Conservation (phyloP, 2,113 vertebrate genomes). For the Osmerus eperlanus region DNA sequence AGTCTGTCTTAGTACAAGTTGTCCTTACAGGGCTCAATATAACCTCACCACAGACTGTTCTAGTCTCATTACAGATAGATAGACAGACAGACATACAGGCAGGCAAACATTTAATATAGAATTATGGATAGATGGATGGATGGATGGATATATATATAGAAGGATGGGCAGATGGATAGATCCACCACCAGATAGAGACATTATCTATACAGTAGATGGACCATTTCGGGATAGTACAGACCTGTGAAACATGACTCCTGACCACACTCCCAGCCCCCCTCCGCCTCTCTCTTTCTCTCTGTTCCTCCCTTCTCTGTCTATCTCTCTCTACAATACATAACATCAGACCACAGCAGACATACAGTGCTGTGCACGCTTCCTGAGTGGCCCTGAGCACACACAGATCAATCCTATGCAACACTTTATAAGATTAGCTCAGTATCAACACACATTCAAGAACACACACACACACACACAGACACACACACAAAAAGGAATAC, state of each 20-base stretch:
- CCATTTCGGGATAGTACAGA: too few relatives aligned
- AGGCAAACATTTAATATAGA: not conserved
- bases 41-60: not conserved
- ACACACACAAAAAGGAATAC: not conserved
- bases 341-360: not conserved
- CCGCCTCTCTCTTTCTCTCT: too few relatives aligned
- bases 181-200: too few relatives aligned
- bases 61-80: not conserved
- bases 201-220: too few relatives aligned
- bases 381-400: not conserved
- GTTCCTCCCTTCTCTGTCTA: too few relatives aligned
- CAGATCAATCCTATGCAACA: conserved; percentile 14
- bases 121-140: not conserved
- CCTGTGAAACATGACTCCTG: too few relatives aligned
- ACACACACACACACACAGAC: not conserved
- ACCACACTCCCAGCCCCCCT: too few relatives aligned
- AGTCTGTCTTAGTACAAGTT: conserved; percentile 6
- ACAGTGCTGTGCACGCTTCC: not conserved
- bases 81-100: not conserved
- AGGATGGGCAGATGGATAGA: not conserved
- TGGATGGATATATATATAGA: not conserved
- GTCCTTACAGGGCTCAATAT: conserved; percentile 13
- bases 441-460: not conserved
- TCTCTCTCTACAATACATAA: not conserved
- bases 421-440: conserved; percentile 7